Base-by-base conservation (phyloP, 2,113 vertebrate genomes). In the Lampris megalopsis region DNA sequence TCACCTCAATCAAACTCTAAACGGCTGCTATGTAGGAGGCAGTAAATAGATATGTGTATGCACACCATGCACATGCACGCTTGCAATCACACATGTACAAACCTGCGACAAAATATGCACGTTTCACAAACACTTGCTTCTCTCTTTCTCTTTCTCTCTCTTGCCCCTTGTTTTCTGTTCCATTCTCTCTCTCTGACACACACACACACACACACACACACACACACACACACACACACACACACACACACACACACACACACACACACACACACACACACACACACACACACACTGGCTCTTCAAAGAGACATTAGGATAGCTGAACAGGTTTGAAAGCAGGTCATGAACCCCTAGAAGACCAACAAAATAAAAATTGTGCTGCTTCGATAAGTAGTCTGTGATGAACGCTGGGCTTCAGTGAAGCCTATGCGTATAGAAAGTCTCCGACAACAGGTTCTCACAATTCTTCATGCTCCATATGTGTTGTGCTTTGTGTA, bases 1-100 rank as follows among this genome's bases (percentile, higher is more conserved):
- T 89, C 85, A 89, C 82, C 87, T 86, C 86, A 71, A 71, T 89
- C 80, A 73, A 24, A 61, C 76, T 71, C 68, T 3, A 71, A 81
- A 73, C 71, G 75, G 80, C 83, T 86, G 83, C 72, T 76, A 67
- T 67, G 75, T 61, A 40, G 57, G 73, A 71, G 54, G 65, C 59
- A 63, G 72, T 63, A 75, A 84, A 57, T 48, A 77, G 56, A 85
- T 78, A 80, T 67, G 71, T 37, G 41, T 66, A 52, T 61, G 54
- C 82, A 40, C 69, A 38, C 63, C 50, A 68, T 38, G 35, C 65
- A 50, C 65, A 54, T 10, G 6, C 52, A 36, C 13, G 47, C 66
- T 36, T 50, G 56, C 49, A 52, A 40, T 45, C 63, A 48, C 47
- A 37, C 56, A 59, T 36, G 60, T 37, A 60, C 48, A 66, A 9